These are phyloP conservation scores for Picathartes gymnocephalus DNA, from an alignment of 2,113 vertebrate genomes.

Conservation along the genomic window DNA sequence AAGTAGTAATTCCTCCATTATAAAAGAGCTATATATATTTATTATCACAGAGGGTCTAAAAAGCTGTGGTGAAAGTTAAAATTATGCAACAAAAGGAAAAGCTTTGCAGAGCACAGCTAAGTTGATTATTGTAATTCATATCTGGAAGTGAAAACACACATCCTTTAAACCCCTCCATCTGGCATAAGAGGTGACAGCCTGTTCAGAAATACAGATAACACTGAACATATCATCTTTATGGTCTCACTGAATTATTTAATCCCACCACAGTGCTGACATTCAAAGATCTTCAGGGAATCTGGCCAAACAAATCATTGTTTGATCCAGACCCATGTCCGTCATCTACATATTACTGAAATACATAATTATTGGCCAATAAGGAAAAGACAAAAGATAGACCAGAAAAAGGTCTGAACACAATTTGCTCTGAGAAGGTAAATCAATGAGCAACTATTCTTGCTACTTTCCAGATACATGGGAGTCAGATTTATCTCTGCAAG, in stretches of 20 bases:
- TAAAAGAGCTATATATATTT: not conserved
- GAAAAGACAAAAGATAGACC: not conserved
- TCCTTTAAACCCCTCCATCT: not conserved
- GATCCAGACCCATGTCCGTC: not conserved
- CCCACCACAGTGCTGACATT: not conserved
- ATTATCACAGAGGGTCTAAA: slow-evolving; percentile 37
- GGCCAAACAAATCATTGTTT: not conserved
- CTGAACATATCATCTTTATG: not conserved
- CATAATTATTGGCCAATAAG: not conserved
- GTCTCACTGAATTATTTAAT: not conserved
- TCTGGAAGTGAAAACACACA: slow-evolving; percentile 13
- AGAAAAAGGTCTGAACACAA: not conserved
- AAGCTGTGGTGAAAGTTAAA: slow-evolving; percentile 13
- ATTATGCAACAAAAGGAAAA: slow-evolving; percentile 8
- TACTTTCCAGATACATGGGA: not conserved
- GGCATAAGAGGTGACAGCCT: not conserved
- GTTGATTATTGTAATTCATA: slow-evolving; percentile 25
- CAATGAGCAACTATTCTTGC: not conserved
- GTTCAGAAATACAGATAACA: not conserved
- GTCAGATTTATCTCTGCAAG: not conserved
- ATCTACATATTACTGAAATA: not conserved
- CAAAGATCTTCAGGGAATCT: not conserved
- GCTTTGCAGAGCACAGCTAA: not conserved
- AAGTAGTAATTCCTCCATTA: slow-evolving; percentile 12
- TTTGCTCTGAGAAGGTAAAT: not conserved